Percentiles rank a stretch among this genome's conserved stretches.
These are phyloP conservation scores for Sebastiscus tertius DNA, from an alignment of 2,797 vertebrate species.

Conservation along the genomic window DNA sequence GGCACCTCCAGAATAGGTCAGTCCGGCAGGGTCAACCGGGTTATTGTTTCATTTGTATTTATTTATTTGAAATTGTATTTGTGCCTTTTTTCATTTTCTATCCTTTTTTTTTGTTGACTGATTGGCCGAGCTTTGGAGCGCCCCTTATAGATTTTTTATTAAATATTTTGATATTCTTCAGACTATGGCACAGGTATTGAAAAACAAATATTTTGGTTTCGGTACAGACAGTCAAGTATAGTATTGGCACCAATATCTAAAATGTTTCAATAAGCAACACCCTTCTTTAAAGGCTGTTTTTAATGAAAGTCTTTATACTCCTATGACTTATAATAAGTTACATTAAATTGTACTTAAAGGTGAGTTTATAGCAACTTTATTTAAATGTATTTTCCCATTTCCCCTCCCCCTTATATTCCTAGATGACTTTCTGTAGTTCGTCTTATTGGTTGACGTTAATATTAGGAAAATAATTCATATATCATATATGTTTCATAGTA, in stretches of 20 bases:
- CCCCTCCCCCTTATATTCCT: too few relatives aligned
- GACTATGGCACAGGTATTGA: neutral
- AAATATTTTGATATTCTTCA: neutral
- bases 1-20: too few relatives aligned
- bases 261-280: neutral
- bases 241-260: neutral
- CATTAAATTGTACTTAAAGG: neutral
- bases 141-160: too few relatives aligned
- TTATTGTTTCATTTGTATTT: too few relatives aligned
- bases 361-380: neutral
- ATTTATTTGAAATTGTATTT: too few relatives aligned
- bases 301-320: neutral
- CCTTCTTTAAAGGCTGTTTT: neutral
- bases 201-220: neutral
- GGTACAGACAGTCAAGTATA: neutral
- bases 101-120: too few relatives aligned
- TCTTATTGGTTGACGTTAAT: neutral
- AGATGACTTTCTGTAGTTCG: neutral
- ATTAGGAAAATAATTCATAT: neutral
- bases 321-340: neutral
- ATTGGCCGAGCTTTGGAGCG: fast-evolving
- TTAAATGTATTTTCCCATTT: neutral
- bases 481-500: neutral
- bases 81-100: too few relatives aligned
- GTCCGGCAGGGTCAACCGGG: too few relatives aligned